Conservation (phyloP, 2,888 invertebrate species). For the Tholera decimalis region DNA sequence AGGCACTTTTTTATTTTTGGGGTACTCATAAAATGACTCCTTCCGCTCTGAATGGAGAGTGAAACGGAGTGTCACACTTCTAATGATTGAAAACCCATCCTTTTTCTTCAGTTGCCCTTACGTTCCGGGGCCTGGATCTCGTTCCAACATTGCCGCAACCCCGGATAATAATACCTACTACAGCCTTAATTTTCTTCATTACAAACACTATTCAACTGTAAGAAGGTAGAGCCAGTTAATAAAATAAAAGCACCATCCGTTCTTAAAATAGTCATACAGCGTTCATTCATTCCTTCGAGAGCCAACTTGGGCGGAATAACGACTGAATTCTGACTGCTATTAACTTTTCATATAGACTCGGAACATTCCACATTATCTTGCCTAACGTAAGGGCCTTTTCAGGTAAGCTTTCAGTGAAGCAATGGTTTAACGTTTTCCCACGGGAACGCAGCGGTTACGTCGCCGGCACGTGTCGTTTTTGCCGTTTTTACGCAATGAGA, state of each 20-base stretch:
- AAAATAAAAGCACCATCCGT: not conserved
- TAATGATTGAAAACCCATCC: no score
- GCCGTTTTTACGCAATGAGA: not conserved
- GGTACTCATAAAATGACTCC: no score
- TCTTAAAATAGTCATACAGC: conserved; percentile 53
- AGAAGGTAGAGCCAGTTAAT: conserved; percentile 4
- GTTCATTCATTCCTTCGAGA: conserved; percentile 61
- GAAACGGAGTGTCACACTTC: no score
- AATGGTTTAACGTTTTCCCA: not conserved
- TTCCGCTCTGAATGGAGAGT: no score
- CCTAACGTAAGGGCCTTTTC: conserved; percentile 13
- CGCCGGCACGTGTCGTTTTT: not conserved
- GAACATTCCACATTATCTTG: conserved; percentile 23
- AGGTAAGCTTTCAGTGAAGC: not conserved
- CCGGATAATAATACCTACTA: no score
- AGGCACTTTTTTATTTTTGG: no score
- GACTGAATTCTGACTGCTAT: conserved; percentile 47
- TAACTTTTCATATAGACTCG: conserved; percentile 38
- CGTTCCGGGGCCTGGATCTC: no score
- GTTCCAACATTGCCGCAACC: no score
- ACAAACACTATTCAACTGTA: not conserved
- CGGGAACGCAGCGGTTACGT: not conserved
- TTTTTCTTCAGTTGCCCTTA: no score
- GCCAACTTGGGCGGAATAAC: conserved; percentile 55
- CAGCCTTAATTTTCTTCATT: not conserved